Evolutionary conservation across 1,140 invertebrate species (phyloP), one percentile per base, ranked within the genome.

Genomic region (Oryctes rhinoceros): DNA sequence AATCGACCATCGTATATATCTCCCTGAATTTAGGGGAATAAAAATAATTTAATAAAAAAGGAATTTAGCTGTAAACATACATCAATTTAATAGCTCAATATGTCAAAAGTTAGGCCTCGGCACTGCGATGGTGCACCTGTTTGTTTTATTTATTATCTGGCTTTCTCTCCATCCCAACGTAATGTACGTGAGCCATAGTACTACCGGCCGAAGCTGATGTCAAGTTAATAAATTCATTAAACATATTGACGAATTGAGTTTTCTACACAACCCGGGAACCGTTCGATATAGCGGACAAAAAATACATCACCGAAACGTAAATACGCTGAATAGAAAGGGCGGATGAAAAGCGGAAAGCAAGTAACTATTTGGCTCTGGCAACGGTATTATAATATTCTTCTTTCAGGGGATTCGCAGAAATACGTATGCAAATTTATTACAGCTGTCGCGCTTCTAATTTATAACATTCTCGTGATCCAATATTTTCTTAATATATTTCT

Each of bases 201-300:
- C 20, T n/a, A 20, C 18, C n/a, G 65, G 30, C 18, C 20, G 9
- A 4, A 6, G 30, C 3, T 11, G 20, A 67, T 67, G 65, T 67
- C 65, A 67, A 67, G n/a, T 67, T 67, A 18, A 67, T 67, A 67
- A 67, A 67, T 67, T 67, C 65, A 67, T 67, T 67, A 67, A 67
- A 24, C 65, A 24, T 13, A 67, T 67, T 67, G 65, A 67, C 65
- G 65, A 11, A 30, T 67, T 35, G 65, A 67, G 20, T 24, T 67
- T 67, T 24, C 30, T 67, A 67, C 11, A 5, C 4, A 67, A 24
- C 13, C 18, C n/a, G 20, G 20, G 24, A 30, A 3, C 4, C 10
- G 13, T 1, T 30, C 20, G 20, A 24, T 18, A 11, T 24, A 30
- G 5, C 30, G 6, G 7, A 67, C 24, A 67, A 35, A 67, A 67